Conservation (phyloP, 2,888 invertebrate species). For the Lasioglossum zephyrum region DNA sequence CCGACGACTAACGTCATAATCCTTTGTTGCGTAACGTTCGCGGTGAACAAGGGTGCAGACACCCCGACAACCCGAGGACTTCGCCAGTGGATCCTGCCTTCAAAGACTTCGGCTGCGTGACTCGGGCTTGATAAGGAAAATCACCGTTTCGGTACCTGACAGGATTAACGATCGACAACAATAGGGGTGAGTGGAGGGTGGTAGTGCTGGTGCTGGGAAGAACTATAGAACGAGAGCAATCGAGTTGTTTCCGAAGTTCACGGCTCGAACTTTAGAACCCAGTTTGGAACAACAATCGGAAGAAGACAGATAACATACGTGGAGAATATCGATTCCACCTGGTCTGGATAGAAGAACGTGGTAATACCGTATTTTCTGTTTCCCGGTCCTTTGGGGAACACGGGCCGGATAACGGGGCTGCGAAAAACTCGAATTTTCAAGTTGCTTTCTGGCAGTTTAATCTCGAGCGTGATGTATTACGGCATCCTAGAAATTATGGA, state of each 20-base stretch:
- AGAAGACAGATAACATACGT: not conserved
- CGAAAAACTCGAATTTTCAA: not conserved
- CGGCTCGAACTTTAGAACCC: constrained; percentile 23
- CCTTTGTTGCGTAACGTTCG: constrained; percentile 46
- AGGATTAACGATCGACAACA: constrained; percentile 30
- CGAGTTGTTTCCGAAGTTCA: constrained; percentile 18
- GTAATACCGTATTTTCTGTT: constrained; percentile 46
- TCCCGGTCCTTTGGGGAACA: constrained; percentile 27
- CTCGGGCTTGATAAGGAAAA: constrained; percentile 31
- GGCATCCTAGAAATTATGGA: not conserved
- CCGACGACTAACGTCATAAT: constrained; percentile 36
- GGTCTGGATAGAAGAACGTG: not conserved
- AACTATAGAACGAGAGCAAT: not conserved
- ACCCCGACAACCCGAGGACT: not conserved
- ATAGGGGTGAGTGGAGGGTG: not conserved
- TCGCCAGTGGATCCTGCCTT: constrained; percentile 5
- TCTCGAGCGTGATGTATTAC: constrained; percentile 37
- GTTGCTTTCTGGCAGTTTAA: constrained; percentile 30
- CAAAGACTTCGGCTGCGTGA: constrained; percentile 26
- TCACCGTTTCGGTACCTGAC: constrained; percentile 14
- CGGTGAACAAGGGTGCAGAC: not conserved
- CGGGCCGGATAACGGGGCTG: not conserved
- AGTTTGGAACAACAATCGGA: constrained; percentile 20
- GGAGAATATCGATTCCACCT: constrained; percentile 16
- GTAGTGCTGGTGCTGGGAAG: not conserved